phyloP scores from a whole-genome alignment of 2,113 vertebrate genomes.

The Pterocles orientalis region DNA sequence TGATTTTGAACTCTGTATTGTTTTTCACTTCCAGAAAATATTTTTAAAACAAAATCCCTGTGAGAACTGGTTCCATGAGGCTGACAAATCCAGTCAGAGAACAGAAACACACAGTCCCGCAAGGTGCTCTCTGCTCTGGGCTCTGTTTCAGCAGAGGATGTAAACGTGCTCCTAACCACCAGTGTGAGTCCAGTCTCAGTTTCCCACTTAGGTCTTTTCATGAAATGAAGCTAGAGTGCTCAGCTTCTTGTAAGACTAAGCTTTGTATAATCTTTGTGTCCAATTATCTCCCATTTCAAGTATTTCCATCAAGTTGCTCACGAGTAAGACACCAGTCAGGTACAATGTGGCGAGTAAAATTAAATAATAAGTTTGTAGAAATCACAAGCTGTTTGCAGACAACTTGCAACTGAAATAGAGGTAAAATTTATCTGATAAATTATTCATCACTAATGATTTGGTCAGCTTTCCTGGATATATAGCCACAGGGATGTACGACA shows the following conservation, averaged over 20 bases:
- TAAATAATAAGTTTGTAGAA: not conserved
- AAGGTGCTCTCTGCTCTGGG: not conserved
- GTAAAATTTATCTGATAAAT: slow-evolving; percentile 65
- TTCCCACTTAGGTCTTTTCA: not conserved
- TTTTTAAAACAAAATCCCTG: slow-evolving; percentile 16
- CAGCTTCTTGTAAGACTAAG: not conserved
- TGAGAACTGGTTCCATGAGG: not conserved
- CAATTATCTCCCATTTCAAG: slow-evolving; percentile 30
- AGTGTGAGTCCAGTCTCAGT: not conserved
- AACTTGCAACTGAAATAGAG: slow-evolving; percentile 48
- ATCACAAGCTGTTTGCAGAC: slow-evolving; percentile 3
- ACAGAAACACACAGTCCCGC: not conserved
- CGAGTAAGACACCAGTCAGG: not conserved
- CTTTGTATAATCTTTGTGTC: not conserved
- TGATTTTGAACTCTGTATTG: not conserved
- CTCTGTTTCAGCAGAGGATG: not conserved
- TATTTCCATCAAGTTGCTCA: slow-evolving; percentile 19
- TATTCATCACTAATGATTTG: slow-evolving; percentile 65
- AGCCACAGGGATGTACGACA: slow-evolving; percentile 64
- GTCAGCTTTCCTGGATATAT: slow-evolving; percentile 60
- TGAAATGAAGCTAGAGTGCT: not conserved
- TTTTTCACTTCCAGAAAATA: not conserved
- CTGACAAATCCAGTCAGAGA: not conserved
- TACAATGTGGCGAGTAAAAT: not conserved
- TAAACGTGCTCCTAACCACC: not conserved